These are phyloP conservation scores for Triplophysa tibetana DNA, from an alignment of 2,113 vertebrate species.

Conservation along the genomic window DNA sequence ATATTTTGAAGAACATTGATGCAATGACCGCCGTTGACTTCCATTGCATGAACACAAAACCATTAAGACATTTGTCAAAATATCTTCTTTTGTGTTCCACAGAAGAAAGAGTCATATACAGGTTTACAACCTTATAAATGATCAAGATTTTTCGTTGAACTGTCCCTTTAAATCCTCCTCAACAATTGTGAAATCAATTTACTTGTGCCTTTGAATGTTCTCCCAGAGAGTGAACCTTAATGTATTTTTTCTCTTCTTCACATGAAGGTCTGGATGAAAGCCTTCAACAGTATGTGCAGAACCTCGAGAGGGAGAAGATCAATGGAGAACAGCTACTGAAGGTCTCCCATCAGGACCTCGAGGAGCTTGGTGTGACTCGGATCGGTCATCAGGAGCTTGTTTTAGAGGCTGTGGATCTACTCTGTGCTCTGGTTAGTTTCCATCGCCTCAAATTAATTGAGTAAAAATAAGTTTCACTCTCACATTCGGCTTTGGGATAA, in stretches of 20 bases:
- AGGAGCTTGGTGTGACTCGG: constrained; percentile 90
- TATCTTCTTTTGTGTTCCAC: no score
- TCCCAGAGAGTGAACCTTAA: not conserved
- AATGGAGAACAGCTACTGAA: constrained; percentile 92
- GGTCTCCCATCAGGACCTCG: constrained; percentile 96
- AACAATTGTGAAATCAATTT: not conserved
- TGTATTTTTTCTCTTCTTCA: constrained; percentile 3
- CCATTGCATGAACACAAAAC: no score
- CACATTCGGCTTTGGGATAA: no score
- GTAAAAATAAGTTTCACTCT: no score
- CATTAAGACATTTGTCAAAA: no score
- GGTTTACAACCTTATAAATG: no score
- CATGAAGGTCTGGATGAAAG: constrained; percentile 89
- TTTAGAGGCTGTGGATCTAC: constrained; percentile 94
- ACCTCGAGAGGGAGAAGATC: constrained; percentile 95
- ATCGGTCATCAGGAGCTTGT: constrained; percentile 97
- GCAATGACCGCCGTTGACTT: no score
- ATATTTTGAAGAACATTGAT: no score
- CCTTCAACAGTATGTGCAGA: constrained; percentile 89
- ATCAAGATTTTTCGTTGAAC: no score
- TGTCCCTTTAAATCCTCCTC: no score
- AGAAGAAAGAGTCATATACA: no score
- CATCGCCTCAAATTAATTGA: no score
- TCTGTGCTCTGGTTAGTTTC: constrained; percentile 93
- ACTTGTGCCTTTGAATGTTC: not conserved